phyloP scores from a whole-genome alignment of 1,140 invertebrate genomes.

The Drosophila nasuta region DNA sequence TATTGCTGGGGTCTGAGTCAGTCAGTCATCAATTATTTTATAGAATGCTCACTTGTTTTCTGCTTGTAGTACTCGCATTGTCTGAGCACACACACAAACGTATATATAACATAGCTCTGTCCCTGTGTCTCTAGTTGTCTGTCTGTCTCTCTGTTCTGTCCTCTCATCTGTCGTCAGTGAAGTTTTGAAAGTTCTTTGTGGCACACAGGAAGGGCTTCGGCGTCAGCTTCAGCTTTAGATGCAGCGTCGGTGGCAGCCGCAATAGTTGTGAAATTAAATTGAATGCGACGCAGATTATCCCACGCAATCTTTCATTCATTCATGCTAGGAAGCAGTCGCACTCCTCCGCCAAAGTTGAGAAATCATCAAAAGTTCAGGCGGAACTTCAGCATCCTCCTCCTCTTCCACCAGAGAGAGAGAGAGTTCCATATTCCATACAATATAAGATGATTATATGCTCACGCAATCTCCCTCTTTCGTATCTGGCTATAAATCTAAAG shows the following conservation, averaged over 20 bases:
- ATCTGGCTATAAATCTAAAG: slow-evolving; percentile 73
- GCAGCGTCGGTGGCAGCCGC: slow-evolving; percentile 41
- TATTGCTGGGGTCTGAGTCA: slow-evolving; percentile 74
- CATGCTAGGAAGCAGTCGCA: slow-evolving; percentile 56
- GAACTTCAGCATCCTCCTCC: slow-evolving; percentile 45
- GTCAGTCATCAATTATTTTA: slow-evolving; percentile 84
- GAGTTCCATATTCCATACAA: slow-evolving; percentile 40
- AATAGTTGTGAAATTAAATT: slow-evolving; percentile 84
- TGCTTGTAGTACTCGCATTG: slow-evolving; percentile 42
- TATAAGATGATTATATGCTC: slow-evolving; percentile 74
- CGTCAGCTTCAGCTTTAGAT: slow-evolving; percentile 18
- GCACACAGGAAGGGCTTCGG: slow-evolving; percentile 76
- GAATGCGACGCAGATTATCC: slow-evolving; percentile 82
- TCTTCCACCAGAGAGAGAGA: neutral
- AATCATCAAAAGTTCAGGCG: slow-evolving; percentile 78
- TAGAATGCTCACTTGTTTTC: slow-evolving; percentile 83
- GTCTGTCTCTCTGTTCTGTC: neutral
- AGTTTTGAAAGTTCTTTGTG: slow-evolving; percentile 70
- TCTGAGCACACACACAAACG: slow-evolving; percentile 15
- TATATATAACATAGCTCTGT: slow-evolving; percentile 14
- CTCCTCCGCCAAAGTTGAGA: slow-evolving; percentile 56
- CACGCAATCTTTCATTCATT: slow-evolving; percentile 81
- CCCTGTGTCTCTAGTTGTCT: neutral
- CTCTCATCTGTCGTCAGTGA: slow-evolving; percentile 22
- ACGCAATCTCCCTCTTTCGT: slow-evolving; percentile 60